Evolutionary conservation across 2,888 invertebrate species (phyloP), one percentile per base, ranked within the genome.

Genomic region (Dasypolia templi): DNA sequence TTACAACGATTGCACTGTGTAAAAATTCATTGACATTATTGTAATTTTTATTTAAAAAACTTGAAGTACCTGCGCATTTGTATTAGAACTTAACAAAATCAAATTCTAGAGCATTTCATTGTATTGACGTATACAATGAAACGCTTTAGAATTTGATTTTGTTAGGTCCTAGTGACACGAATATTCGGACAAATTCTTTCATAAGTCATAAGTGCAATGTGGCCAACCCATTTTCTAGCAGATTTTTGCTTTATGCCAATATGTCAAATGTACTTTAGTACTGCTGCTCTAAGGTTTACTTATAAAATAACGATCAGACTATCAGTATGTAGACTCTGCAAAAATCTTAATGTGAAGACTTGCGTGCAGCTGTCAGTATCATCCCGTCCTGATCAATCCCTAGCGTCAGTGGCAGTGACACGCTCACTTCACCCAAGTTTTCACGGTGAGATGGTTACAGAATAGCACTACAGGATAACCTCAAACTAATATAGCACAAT

Each of bases 401-500:
- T n/a, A n/a, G n/a, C n/a, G n/a, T n/a, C n/a, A n/a, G n/a, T n/a
- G n/a, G n/a, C n/a, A n/a, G n/a, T n/a, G n/a, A n/a, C n/a, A n/a
- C n/a, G n/a, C n/a, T n/a, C n/a, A n/a, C n/a, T n/a, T n/a, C n/a
- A n/a, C n/a, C n/a, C n/a, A n/a, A n/a, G n/a, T n/a, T n/a, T n/a
- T n/a, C n/a, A n/a, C n/a, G n/a, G n/a, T n/a, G n/a, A n/a, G n/a
- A n/a, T n/a, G n/a, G n/a, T n/a, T n/a, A n/a, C n/a, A n/a, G n/a
- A n/a, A n/a, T n/a, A n/a, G n/a, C n/a, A n/a, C n/a, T n/a, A n/a
- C n/a, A 71, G 12, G 29, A 49, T 46, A 53, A 66, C 65, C 22
- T 82, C 62, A 65, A 56, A 42, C 46, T 62, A 82, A n/a, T 66
- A 78, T 71, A 78, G 79, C 83, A 82, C 83, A 42, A 66, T 82